A percentile compares a stretch with the other conserved stretches of the same genome.
Evolutionary conservation across 2,797 vertebrate genomes (phyloP).

Genomic region (Alcedo atthis): DNA sequence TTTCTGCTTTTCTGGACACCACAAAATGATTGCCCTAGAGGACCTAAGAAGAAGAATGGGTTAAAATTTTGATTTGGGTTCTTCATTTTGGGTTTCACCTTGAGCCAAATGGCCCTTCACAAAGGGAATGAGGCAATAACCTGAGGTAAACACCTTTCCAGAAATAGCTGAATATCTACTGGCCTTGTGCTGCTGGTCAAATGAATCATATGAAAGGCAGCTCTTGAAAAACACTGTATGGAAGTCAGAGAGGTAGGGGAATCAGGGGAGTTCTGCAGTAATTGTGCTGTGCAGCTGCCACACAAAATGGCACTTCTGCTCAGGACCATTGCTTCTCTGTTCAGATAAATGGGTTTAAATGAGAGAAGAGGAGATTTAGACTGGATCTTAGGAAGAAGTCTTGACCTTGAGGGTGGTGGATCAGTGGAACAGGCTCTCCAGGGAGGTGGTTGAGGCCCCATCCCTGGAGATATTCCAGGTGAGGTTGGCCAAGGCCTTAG

Average conservation of each 20-base stretch:
- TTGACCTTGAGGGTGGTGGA: too few relatives aligned
- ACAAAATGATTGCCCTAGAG: too few relatives aligned
- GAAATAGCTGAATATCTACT: neutral
- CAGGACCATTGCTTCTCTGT: neutral
- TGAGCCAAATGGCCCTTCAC: neutral
- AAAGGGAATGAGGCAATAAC: neutral
- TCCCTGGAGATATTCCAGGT: too few relatives aligned
- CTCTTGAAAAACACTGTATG: neutral
- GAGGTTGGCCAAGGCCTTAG: too few relatives aligned
- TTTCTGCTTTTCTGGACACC: too few relatives aligned
- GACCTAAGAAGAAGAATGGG: neutral
- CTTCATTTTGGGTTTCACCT: neutral
- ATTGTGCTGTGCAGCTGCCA: neutral
- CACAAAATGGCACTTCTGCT: neutral
- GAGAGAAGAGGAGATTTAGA: too few relatives aligned
- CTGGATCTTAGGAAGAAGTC: too few relatives aligned
- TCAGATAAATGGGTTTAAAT: neutral
- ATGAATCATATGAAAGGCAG: neutral
- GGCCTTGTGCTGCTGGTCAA: neutral
- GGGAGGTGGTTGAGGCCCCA: too few relatives aligned
- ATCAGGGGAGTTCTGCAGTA: neutral
- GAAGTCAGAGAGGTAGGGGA: neutral
- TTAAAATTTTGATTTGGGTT: neutral
- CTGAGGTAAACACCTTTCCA: neutral
- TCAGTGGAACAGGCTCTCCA: too few relatives aligned